Percentiles rank a stretch among this genome's conserved stretches.
Evolutionary conservation across 2,113 vertebrate species (phyloP).

Genomic region (Mormoops blainvillei): DNA sequence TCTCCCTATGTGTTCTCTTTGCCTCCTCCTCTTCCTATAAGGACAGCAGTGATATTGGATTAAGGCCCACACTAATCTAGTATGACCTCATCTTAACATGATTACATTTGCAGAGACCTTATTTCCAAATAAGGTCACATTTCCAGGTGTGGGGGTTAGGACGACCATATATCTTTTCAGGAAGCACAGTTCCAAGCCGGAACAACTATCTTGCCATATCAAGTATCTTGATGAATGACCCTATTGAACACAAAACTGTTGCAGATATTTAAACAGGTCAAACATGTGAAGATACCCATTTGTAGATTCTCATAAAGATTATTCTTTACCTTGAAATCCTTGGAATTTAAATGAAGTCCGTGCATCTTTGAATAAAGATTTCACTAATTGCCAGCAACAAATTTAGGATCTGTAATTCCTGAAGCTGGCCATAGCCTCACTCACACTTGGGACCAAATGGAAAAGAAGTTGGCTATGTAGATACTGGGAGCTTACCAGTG

Average conservation of each 20-base stretch:
- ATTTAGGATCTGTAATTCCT: slow-evolving; percentile 65
- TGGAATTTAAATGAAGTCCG: slow-evolving; percentile 61
- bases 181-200: neutral
- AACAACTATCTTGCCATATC: no score
- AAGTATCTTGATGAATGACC: slow-evolving; percentile 52
- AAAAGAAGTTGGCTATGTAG: slow-evolving; percentile 61
- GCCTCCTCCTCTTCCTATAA: neutral
- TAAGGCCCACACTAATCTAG: neutral
- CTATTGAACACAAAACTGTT: slow-evolving; percentile 43
- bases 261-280: slow-evolving; percentile 56
- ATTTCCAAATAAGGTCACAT: neutral
- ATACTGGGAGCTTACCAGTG: slow-evolving; percentile 44
- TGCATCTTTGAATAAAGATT: slow-evolving; percentile 64
- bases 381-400: slow-evolving; percentile 63
- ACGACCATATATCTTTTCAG: neutral
- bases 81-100: neutral
- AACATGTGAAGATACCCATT: slow-evolving; percentile 60
- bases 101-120: neutral
- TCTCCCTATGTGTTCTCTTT: neutral
- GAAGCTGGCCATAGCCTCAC: neutral
- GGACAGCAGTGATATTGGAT: neutral
- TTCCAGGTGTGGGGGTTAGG: neutral
- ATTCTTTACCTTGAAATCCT: slow-evolving; percentile 69
- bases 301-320: slow-evolving; percentile 57
- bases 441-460: slow-evolving; percentile 52